Evolutionary conservation across 2,797 vertebrate species (phyloP).

Genomic region (Anas acuta): DNA sequence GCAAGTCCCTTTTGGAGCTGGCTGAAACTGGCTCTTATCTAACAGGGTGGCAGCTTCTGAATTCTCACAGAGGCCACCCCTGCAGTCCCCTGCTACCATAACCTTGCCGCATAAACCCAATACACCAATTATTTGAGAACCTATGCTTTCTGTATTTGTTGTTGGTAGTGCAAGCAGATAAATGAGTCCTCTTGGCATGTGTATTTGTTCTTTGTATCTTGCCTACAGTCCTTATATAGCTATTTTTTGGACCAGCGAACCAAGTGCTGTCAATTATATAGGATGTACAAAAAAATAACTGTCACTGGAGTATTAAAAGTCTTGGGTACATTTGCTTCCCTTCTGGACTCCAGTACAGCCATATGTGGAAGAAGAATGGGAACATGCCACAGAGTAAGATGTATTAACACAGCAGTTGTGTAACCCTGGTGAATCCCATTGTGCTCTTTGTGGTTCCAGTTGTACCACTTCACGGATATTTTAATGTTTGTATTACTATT

Average conservation of each 20-base stretch:
- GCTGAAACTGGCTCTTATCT: too few relatives aligned
- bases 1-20: too few relatives aligned
- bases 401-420: background rate
- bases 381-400: background rate
- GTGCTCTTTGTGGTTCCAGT: background rate
- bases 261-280: background rate
- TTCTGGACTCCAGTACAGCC: background rate
- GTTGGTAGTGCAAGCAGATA: background rate
- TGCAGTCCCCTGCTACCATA: too few relatives aligned
- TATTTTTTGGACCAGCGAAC: background rate
- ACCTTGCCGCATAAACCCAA: too few relatives aligned
- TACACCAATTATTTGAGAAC: background rate
- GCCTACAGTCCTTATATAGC: background rate
- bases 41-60: too few relatives aligned
- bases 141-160: background rate
- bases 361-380: background rate
- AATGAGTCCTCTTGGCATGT: background rate
- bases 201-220: background rate
- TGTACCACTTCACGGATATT: background rate
- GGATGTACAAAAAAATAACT: background rate
- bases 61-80: too few relatives aligned
- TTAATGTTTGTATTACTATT: background rate
- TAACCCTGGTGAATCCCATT: background rate
- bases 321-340: background rate
- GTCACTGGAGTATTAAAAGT: background rate